Percentiles rank a stretch among this genome's conserved stretches.
These are phyloP conservation scores for Drosophila ogumai DNA, from an alignment of 1,140 invertebrate species.

Conservation along the genomic window DNA sequence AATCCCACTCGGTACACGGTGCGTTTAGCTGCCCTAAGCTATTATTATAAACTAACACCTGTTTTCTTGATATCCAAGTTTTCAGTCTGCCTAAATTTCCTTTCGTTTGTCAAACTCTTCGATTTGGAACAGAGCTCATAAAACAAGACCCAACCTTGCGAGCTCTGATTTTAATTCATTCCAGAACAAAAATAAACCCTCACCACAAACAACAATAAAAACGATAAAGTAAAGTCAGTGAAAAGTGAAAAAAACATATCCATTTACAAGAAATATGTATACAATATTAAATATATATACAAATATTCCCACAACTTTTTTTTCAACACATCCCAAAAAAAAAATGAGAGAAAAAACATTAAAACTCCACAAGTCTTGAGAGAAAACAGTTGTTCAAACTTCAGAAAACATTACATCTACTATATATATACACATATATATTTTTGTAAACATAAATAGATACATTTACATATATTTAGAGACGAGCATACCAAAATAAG, in stretches of 20 bases:
- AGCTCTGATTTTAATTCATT: conserved; percentile 28
- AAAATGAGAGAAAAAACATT: background rate
- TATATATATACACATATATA: conserved; percentile 22
- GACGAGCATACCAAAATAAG: conserved; percentile 26
- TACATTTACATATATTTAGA: conserved; percentile 25
- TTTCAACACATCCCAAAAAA: conserved; percentile 20
- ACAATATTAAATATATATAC: conserved; percentile 10
- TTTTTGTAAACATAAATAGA: conserved; percentile 40
- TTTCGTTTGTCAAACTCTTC: conserved; percentile 2
- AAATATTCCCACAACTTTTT: conserved; percentile 16
- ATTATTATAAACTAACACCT: conserved; percentile 2
- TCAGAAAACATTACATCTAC: conserved; percentile 22
- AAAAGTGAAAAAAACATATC: conserved; percentile 36
- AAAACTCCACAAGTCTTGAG: conserved; percentile 5
- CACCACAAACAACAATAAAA: background rate
- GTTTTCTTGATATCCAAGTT: conserved; percentile 6
- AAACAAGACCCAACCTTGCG: background rate
- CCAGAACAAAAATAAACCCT: conserved; percentile 1
- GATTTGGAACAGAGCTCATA: background rate
- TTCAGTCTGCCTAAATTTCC: conserved; percentile 16
- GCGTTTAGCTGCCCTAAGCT: conserved; percentile 21
- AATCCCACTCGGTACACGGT: conserved; percentile 16
- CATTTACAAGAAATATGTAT: conserved; percentile 33
- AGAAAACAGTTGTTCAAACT: conserved; percentile 40
- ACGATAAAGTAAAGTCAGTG: conserved; percentile 3